Evolutionary conservation across 2,113 vertebrate species (phyloP).

Genomic region (Saccopteryx bilineata): DNA sequence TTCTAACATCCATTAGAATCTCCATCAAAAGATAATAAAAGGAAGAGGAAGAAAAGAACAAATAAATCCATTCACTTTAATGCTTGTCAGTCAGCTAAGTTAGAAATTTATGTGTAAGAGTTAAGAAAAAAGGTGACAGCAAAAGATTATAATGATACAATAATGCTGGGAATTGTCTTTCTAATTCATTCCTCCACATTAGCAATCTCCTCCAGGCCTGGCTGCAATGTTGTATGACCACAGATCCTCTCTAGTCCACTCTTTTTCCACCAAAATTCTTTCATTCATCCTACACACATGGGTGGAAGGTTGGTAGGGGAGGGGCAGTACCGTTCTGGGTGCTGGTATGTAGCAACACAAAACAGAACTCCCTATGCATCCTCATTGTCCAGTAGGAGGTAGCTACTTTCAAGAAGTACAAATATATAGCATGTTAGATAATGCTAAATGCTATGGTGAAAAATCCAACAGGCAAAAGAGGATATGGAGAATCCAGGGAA

Average conservation of each 20-base stretch:
- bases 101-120: not conserved
- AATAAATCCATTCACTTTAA: not conserved
- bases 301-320: not conserved
- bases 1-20: not conserved
- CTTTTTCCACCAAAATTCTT: constrained; percentile 4
- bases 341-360: not conserved
- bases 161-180: not conserved
- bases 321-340: not conserved
- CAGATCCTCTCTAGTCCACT: not conserved
- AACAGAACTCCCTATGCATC: not conserved
- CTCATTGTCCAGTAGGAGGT: not conserved
- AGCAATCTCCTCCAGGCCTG: not conserved
- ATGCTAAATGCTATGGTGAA: constrained; percentile 7
- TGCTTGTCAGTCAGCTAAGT: not conserved
- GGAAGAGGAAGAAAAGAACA: not conserved
- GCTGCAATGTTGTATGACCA: not conserved
- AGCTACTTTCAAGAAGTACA: not conserved
- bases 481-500: not conserved
- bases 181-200: not conserved
- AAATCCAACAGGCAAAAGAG: constrained; percentile 38
- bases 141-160: not conserved
- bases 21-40: constrained; percentile 15
- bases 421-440: not conserved
- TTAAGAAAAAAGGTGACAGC: not conserved
- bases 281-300: not conserved